Evolutionary conservation across 2,113 vertebrate species (phyloP), one percentile per base, ranked within the genome.

Genomic region (Leptobrachium leishanense): DNA sequence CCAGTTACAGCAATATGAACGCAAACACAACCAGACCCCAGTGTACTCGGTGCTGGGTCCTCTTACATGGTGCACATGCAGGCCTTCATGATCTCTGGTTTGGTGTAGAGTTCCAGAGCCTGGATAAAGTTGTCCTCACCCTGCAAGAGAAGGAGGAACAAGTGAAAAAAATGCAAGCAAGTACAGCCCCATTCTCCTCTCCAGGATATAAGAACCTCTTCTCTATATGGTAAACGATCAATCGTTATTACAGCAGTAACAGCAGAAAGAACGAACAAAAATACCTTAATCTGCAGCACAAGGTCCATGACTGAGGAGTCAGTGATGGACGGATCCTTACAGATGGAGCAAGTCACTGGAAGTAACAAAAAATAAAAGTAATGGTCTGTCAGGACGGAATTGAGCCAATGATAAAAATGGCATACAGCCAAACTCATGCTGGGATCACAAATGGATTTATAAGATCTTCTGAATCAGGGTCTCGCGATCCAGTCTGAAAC

Each of bases 31-130:
- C n/a, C n/a, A n/a, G n/a, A n/a, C n/a, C n/a, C n/a, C n/a, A n/a
- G n/a, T n/a, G n/a, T n/a, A n/a, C n/a, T n/a, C n/a, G n/a, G n/a
- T n/a, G n/a, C n/a, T n/a, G 3, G 3, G 44, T 46, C 3, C 44
- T 90, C 97, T 94, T 86, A 98, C 98, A 89, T 95, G 71, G 94
- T 93, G 81, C 98, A 99, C 95, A 96, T 95, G 86, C 98, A 99
- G 73, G 97, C 95, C 0, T 98, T 95, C 79, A 99, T 90, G 67
- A 94, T 82, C 2, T 99, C 97, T 0, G 97, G 91, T 77, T 94
- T 96, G 75, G 99, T 96, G 46, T 98, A 99, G 39, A 96, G 88
- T 68, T 99, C 95, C 85, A 99, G 87, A 0, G 97, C 97, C 2
- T 91, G 93, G 53, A 94, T 93, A 0, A 99, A 94, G 79, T 98